Conservation (phyloP, 2,888 invertebrate genomes). For the Raillietiella orientalis region DNA sequence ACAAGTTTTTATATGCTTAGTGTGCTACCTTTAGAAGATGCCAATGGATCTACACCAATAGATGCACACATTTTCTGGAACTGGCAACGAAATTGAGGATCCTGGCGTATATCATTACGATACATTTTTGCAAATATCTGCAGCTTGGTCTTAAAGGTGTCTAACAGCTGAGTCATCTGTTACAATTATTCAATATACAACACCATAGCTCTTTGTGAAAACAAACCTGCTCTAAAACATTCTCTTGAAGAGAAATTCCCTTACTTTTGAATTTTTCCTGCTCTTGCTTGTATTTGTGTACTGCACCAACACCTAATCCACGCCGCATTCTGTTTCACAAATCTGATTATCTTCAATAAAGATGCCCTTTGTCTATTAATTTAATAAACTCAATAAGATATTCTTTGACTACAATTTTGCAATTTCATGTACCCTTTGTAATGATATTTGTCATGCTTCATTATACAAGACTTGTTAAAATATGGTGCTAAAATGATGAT, state of each 20-base stretch:
- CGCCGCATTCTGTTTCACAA: slow-evolving; percentile 27
- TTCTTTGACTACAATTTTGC: too few relatives aligned
- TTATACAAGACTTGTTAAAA: too few relatives aligned
- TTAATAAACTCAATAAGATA: too few relatives aligned
- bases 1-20: background rate
- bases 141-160: slow-evolving; percentile 57
- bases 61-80: slow-evolving; percentile 99
- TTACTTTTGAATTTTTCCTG: slow-evolving; percentile 74
- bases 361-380: too few relatives aligned
- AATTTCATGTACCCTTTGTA: too few relatives aligned
- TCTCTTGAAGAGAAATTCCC: slow-evolving; percentile 64
- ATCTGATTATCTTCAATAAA: slow-evolving; percentile 9
- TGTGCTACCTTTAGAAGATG: slow-evolving; percentile 41
- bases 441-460: too few relatives aligned
- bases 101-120: slow-evolving; percentile 72
- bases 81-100: slow-evolving; percentile 70
- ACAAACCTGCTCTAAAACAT: slow-evolving; percentile 32
- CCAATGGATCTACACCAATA: slow-evolving; percentile 90
- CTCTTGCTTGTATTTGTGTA: slow-evolving; percentile 52
- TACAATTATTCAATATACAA: background rate
- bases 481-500: too few relatives aligned
- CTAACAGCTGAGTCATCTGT: slow-evolving; percentile 80
- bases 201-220: background rate
- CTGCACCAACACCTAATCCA: slow-evolving; percentile 51
- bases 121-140: slow-evolving; percentile 90